Evolutionary conservation across 2,113 vertebrate species (phyloP).

Genomic region (Tetrax tetrax): DNA sequence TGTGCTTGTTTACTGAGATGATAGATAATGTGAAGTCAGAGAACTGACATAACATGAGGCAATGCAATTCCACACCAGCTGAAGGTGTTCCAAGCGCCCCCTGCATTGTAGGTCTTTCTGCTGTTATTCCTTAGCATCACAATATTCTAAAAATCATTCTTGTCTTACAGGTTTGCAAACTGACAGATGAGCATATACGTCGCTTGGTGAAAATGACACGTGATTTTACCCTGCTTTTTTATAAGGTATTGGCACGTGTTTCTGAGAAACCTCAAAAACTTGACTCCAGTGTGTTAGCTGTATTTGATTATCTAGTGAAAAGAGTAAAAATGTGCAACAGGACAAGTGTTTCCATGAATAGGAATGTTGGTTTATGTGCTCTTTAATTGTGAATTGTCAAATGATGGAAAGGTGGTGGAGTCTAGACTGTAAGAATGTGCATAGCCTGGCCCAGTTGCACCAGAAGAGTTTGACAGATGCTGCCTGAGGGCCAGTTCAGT

Average conservation of each 20-base stretch:
- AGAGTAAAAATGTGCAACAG: not conserved
- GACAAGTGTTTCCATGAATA: not conserved
- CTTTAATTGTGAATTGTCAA: not conserved
- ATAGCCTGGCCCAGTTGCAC: not conserved
- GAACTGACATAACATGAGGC: not conserved
- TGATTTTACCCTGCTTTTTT: slow-evolving; percentile 92
- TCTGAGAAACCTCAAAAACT: not conserved
- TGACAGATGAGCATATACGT: slow-evolving; percentile 80
- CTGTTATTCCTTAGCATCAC: not conserved
- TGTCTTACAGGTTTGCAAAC: slow-evolving; percentile 80
- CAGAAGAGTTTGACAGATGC: not conserved
- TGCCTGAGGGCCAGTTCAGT: not conserved
- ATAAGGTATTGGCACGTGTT: slow-evolving; percentile 81
- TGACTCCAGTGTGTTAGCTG: not conserved
- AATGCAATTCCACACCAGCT: not conserved
- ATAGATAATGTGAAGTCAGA: not conserved
- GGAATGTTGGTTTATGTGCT: not conserved
- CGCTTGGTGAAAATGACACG: slow-evolving; percentile 90
- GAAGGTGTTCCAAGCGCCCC: not conserved
- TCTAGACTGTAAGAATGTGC: not conserved
- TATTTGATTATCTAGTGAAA: not conserved
- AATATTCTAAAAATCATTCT: not conserved
- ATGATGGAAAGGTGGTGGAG: not conserved
- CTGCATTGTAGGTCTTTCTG: not conserved
- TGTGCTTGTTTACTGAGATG: not conserved